These are phyloP conservation scores for Merodon equestris DNA, from an alignment of 2,888 invertebrate genomes.

Conservation along the genomic window DNA sequence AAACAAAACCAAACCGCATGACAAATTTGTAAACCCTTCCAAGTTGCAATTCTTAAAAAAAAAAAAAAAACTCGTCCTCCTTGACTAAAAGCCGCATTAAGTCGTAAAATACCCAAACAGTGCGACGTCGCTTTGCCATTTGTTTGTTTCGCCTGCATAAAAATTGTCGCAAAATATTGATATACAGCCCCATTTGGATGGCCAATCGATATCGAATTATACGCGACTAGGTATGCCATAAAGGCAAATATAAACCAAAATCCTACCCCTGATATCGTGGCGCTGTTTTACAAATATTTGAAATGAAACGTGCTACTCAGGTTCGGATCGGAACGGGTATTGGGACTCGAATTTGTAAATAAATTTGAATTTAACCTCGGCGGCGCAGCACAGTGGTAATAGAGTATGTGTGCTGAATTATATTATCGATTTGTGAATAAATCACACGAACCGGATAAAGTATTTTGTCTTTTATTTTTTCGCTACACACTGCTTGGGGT, in stretches of 20 bases:
- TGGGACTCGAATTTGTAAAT: constrained; percentile 51
- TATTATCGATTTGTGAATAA: constrained; percentile 63
- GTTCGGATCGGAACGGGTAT: constrained; percentile 9
- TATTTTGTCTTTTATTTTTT: no score
- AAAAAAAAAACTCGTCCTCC: no score
- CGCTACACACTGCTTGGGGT: constrained; percentile 61
- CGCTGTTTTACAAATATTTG: constrained; percentile 51
- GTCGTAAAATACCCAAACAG: no score
- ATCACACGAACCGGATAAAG: constrained; percentile 58
- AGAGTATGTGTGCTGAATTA: constrained; percentile 65
- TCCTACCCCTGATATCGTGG: constrained; percentile 20
- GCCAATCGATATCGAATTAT: constrained; percentile 61
- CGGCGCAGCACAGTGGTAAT: constrained; percentile 30
- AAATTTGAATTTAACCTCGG: constrained; percentile 59
- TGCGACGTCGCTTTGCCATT: no score
- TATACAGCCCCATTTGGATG: constrained; percentile 53
- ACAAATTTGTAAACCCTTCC: no score
- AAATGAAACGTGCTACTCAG: constrained; percentile 60
- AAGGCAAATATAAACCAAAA: no score
- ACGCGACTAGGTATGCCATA: constrained; percentile 7
- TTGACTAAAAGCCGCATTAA: no score
- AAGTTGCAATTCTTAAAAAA: no score
- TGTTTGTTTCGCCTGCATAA: no score
- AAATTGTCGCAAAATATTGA: constrained; percentile 26
- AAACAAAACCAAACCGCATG: no score